These are phyloP conservation scores for Allobates femoralis DNA, from an alignment of 2,797 vertebrate genomes.

Conservation along the genomic window DNA sequence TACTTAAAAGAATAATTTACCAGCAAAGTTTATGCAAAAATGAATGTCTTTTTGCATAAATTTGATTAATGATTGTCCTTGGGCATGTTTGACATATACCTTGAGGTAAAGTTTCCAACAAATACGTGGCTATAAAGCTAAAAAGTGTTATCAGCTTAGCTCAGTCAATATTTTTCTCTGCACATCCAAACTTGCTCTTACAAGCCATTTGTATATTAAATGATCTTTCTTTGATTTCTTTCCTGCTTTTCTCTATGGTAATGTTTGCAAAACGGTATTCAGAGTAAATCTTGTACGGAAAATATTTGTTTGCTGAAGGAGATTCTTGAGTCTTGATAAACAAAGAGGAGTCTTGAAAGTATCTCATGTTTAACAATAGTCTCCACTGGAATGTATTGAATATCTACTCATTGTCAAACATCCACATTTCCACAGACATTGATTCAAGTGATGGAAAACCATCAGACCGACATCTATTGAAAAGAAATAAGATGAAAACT, in stretches of 20 bases:
- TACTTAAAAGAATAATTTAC: no score
- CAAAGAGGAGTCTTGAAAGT: neutral
- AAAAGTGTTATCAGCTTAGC: no score
- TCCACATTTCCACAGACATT: neutral
- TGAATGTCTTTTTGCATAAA: no score
- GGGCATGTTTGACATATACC: no score
- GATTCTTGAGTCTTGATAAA: no score
- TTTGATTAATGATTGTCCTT: no score
- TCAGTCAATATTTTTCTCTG: neutral
- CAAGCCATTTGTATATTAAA: neutral
- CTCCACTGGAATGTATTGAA: slow-evolving; percentile 8
- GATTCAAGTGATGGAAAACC: neutral
- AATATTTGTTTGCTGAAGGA: slow-evolving; percentile 4
- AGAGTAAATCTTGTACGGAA: neutral
- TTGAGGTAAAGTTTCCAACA: no score
- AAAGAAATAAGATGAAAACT: neutral
- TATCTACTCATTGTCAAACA: slow-evolving; percentile 3
- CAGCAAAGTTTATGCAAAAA: no score
- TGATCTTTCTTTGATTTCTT: neutral
- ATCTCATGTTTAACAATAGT: slow-evolving; percentile 20
- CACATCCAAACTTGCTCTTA: neutral
- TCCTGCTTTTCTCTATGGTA: neutral
- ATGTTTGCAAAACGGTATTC: neutral
- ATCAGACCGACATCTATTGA: neutral
- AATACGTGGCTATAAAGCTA: no score